Evolutionary conservation across 2,797 vertebrate genomes (phyloP), one percentile per base, ranked within the genome.

Genomic region (Hapalemur alaotrensis): DNA sequence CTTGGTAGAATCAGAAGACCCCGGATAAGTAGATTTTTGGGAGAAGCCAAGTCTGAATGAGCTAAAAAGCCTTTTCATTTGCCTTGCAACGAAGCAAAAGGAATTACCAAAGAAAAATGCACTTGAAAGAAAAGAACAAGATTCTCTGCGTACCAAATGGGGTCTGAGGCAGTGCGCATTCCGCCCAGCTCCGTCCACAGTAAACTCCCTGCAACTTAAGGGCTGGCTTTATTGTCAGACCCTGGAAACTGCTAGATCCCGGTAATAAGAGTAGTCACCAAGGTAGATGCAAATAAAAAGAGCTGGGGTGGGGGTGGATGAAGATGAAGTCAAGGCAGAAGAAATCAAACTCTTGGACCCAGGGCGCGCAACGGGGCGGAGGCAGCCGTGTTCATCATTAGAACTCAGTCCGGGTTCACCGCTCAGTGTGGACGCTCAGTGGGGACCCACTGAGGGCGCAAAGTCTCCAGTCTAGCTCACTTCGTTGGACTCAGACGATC

Each of bases 261-360:
- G 25, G 57, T 32, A 13, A 2, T 15, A 41, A 32, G 23, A 72
- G 78, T 81, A 96, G 50, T 83, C 46, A 14, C 46, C n/a, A 7
- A 23, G 7, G n/a, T 22, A 46, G 30, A 57, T 4, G 59, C 87
- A 82, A 86, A 94, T 80, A 63, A 85, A 63, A 85, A 89, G 70
- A 61, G 25, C 13, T 0, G 48, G 93, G 79, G 84, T n/a, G n/a
- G n/a, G 67, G 22, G 50, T 48, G 93, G 48, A 32, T 32, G 67
- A 57, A n/a, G 50, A 76, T 73, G 69, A 76, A 96, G 85, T 93
- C 81, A 59, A 96, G 89, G 50, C 80, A 41, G 89, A 95, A 82
- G 81, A 95, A 88, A 91, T 82, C 81, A 70, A 93, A 93, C 86
- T 96, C 86, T 69, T 59, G 75, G 83, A 57, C 85, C 22, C 14